Evolutionary conservation across 2,797 vertebrate species (phyloP), one percentile per base, ranked within the genome.

Genomic region (Leptoclinus maculatus): DNA sequence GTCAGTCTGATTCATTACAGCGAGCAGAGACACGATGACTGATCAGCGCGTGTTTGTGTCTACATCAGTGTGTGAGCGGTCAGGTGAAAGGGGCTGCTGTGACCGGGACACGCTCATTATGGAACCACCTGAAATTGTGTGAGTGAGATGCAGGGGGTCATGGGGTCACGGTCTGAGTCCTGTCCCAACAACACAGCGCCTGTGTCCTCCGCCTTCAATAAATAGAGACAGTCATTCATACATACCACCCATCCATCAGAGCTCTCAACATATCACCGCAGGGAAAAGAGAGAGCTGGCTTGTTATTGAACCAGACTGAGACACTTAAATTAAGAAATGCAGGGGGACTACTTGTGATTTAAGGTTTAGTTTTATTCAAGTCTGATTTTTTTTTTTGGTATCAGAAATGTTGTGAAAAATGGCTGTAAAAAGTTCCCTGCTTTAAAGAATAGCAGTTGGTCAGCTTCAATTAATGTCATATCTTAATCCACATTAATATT

Each of bases 171-270:
- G 92, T 91, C 83, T 89, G 74, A 93, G 90, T 90, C 79, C 89
- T 91, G 92, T 91, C 93, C 89, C 87, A 93, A 95, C 94, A 95
- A 94, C 93, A 94, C 88, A 83, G 77, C 51, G 85, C 86, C 94
- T 95, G 93, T 95, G 91, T 92, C 89, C 91, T 90, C 92, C 89
- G 74, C 92, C 89, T 83, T 95, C 92, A 95, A 94, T 95, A 95
- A 94, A 95, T 94, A 95, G 85, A 95, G 94, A 91, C 89, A 89
- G 87, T 92, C 92, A 93, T 95, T 95, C 93, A 95, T 90, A 88
- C 87, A 68, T 51, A 88, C 91, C 92, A 92, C 91, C 91, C 90
- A 95, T 94, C 94, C 93, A 89, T 95, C 91, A 95, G 89, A 92
- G 92, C 92, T 87, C 92, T 90, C 83, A 90, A 83, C 91, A 72